A percentile compares a stretch with the other conserved stretches of the same genome.
Conservation (phyloP, 1,140 invertebrate genomes). For the Protaetia brevitarsis region DNA sequence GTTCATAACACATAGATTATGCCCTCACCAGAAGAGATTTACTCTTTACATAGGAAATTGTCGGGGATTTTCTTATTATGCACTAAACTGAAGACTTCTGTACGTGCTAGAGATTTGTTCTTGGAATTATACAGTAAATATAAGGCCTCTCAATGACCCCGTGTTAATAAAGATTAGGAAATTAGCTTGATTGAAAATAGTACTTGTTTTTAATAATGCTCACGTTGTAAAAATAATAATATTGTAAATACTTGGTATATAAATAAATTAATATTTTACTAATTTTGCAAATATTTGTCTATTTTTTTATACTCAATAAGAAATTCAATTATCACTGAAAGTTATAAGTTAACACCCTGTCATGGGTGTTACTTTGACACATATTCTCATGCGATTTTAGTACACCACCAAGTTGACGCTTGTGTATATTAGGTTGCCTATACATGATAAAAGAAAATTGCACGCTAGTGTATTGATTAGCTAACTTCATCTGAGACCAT, state of each 20-base stretch:
- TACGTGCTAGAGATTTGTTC: slow-evolving; percentile 87
- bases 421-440: too few relatives aligned
- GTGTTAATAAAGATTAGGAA: too few relatives aligned
- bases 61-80: slow-evolving; percentile 96
- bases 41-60: slow-evolving; percentile 96
- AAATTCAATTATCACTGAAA: too few relatives aligned
- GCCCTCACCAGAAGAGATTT: slow-evolving; percentile 97
- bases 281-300: neutral
- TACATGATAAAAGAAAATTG: too few relatives aligned
- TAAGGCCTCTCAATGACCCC: neutral
- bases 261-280: slow-evolving; percentile 12
- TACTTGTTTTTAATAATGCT: neutral
- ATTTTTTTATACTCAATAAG: neutral
- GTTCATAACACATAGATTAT: slow-evolving; percentile 90
- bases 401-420: too few relatives aligned
- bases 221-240: neutral
- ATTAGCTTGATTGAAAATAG: neutral
- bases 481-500: too few relatives aligned
- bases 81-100: slow-evolving; percentile 80
- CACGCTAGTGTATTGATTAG: too few relatives aligned
- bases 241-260: neutral
- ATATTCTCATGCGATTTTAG: too few relatives aligned
- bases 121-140: slow-evolving; percentile 63
- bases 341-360: too few relatives aligned
- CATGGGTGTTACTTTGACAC: too few relatives aligned